Evolutionary conservation across 2,888 invertebrate species (phyloP), one percentile per base, ranked within the genome.

Genomic region (Hydropsyche betteni): DNA sequence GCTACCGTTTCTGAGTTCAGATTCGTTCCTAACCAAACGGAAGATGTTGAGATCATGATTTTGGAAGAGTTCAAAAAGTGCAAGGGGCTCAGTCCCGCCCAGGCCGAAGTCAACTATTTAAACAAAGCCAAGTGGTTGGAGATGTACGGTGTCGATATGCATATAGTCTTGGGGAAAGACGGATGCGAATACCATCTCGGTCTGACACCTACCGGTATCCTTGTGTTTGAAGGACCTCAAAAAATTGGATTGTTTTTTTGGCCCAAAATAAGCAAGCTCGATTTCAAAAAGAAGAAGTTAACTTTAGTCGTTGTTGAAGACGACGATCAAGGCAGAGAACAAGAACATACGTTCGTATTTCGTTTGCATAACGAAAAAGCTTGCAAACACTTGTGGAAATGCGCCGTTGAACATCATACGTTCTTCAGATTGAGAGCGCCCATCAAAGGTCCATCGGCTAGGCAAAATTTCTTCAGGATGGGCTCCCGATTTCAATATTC

Each of bases 321-420:
- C 84, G 98, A 99, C 83, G 99, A 99, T 83, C 95, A 97, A 84
- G 97, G 97, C 0, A 89, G 93, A 70, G 97, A 98, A 85, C 98
- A 99, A 83, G 98, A 99, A 83, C 99, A 99, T 85, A 98, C 98
- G 0, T 99, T 99, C 85, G 98, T 99, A 4, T 99, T 99, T 85
- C 90, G 95, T 76, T 87, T 99, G 80, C 93, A 95, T 81, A 99
- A 98, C 84, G 97, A 98, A 84, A 98, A 98, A 84, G 98, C 99
- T 0, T 98, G 98, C 84, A 99, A 99, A 85, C 99, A 99, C 86
- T 88, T 99, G 80, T 99, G 99, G 99, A 99, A 99, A 86, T 99
- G 99, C 88, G 99, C 99, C 36, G 96, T 99, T 0, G 99, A 99
- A 85, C 98, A 99, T 87, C 99, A 99, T 87, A 96, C 98, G 0